A percentile compares a stretch with the other conserved stretches of the same genome.
Conservation (phyloP, 2,888 invertebrate genomes). For the Branchellion lobata region DNA sequence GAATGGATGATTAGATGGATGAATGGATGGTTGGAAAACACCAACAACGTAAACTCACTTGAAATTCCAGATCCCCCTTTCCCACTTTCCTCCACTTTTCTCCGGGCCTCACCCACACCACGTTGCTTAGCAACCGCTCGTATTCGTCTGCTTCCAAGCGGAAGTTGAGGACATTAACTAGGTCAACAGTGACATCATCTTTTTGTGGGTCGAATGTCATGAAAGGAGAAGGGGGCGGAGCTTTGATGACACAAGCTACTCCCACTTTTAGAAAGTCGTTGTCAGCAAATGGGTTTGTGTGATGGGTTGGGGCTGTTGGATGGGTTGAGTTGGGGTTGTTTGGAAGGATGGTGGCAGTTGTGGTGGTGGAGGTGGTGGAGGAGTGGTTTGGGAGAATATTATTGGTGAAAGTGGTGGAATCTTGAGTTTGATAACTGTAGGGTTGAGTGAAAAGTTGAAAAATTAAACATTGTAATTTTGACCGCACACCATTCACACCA, state of each 20-base stretch:
- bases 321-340: too few species aligned
- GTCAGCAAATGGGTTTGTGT: background rate
- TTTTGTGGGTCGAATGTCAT: constrained; percentile 9
- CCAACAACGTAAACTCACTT: too few species aligned
- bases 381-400: background rate
- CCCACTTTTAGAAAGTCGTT: constrained; percentile 3
- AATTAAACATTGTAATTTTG: too few species aligned
- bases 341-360: background rate
- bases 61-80: too few species aligned
- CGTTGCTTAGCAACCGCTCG: constrained; percentile 27
- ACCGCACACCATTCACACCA: too few species aligned
- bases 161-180: constrained; percentile 20
- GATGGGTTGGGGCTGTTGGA: background rate
- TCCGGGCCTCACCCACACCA: constrained; percentile 6
- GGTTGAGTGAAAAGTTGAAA: too few species aligned
- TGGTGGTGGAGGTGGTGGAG: too few species aligned
- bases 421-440: too few species aligned
- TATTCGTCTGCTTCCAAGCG: constrained; percentile 6
- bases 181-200: background rate
- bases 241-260: background rate
- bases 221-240: background rate
- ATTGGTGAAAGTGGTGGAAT: too few species aligned
- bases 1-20: too few species aligned
- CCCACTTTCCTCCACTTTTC: too few species aligned
- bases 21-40: too few species aligned